phyloP scores from a whole-genome alignment of 2,113 vertebrate genomes.

The Accipiter virgatus region DNA sequence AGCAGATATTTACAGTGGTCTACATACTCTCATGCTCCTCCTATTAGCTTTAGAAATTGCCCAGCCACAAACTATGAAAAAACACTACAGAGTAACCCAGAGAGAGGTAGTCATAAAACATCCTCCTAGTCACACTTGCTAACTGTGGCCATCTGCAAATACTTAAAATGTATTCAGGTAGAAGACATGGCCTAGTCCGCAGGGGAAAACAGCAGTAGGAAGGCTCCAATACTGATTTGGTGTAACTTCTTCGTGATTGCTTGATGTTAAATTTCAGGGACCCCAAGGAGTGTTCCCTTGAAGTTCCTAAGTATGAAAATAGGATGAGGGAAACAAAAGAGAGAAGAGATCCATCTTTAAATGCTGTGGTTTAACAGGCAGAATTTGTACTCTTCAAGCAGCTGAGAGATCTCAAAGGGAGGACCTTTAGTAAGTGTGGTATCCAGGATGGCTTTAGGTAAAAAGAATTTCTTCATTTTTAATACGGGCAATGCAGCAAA shows the following conservation, averaged over 20 bases:
- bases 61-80: neutral
- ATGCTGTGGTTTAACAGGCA: neutral
- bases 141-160: neutral
- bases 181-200: neutral
- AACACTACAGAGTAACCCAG: neutral
- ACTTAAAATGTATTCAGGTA: neutral
- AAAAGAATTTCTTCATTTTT: neutral
- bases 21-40: neutral
- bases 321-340: neutral
- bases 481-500: neutral
- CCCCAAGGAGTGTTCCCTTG: neutral
- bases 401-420: neutral
- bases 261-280: neutral
- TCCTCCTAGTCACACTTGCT: neutral
- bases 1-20: neutral
- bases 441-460: neutral
- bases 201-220: neutral
- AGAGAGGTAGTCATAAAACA: neutral
- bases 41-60: neutral
- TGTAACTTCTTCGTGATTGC: neutral
- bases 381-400: neutral
- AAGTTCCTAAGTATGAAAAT: neutral
- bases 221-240: neutral
- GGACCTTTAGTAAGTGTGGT: neutral
- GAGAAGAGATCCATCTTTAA: neutral